A percentile compares a stretch with the other conserved stretches of the same genome.
These are phyloP conservation scores for Penaeus japonicus DNA, from an alignment of 1,140 invertebrate species.

Conservation along the genomic window DNA sequence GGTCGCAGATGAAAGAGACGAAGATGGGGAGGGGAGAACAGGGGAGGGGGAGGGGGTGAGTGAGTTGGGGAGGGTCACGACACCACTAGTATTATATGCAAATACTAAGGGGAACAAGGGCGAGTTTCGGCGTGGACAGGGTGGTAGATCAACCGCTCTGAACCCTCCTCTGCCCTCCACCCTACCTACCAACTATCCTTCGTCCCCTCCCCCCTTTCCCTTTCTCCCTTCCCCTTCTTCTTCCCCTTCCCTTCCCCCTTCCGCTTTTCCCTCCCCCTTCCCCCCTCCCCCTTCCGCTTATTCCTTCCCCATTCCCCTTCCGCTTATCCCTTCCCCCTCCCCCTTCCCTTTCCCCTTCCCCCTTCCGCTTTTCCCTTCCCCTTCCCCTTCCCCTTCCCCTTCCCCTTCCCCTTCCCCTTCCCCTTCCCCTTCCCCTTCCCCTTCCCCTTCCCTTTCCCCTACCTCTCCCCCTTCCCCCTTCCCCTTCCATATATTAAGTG, in stretches of 20 bases:
- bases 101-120: background rate
- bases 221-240: background rate
- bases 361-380: background rate
- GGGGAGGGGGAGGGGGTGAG: background rate
- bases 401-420: background rate
- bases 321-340: background rate
- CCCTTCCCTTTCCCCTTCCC: background rate
- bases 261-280: background rate
- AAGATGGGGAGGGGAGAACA: background rate
- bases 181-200: background rate
- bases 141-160: background rate
- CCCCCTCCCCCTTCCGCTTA: background rate
- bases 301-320: background rate
- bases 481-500: background rate
- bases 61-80: background rate
- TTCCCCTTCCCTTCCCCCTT: too few species aligned
- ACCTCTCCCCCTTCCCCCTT: background rate
- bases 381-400: background rate
- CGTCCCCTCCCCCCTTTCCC: background rate
- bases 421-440: background rate
- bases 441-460: background rate
- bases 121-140: background rate
- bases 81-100: constrained; percentile 24
- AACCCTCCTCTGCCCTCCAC: background rate
- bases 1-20: constrained; percentile 28